Evolutionary conservation across 2,113 vertebrate species (phyloP).

Genomic region (Rissa tridactyla): DNA sequence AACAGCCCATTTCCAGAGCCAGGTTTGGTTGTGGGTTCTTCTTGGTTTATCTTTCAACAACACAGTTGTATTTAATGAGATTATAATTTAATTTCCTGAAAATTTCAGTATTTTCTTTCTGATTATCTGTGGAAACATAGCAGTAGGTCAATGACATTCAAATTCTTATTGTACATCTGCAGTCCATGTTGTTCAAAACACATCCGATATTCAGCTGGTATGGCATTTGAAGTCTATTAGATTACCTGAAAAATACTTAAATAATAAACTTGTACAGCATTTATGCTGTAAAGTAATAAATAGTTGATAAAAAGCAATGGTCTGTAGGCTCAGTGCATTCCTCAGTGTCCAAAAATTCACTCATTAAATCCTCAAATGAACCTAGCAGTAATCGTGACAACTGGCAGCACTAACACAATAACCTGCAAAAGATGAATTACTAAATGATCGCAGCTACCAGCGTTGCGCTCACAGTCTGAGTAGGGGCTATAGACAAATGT

Average conservation of each 20-base stretch:
- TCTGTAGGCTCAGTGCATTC: not conserved
- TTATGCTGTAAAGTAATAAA: not conserved
- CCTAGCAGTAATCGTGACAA: not conserved
- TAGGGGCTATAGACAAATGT: not conserved
- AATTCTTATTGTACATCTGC: not conserved
- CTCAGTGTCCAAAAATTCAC: not conserved
- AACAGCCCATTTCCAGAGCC: not conserved
- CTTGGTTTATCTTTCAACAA: not conserved
- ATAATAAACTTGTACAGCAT: not conserved
- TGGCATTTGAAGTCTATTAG: not conserved
- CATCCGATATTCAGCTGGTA: not conserved
- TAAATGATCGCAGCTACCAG: not conserved
- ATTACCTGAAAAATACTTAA: not conserved
- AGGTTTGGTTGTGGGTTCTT: not conserved
- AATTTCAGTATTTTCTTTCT: not conserved
- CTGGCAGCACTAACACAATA: slow-evolving; percentile 28
- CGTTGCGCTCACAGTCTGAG: not conserved
- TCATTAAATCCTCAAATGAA: slow-evolving; percentile 49
- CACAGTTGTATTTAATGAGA: not conserved
- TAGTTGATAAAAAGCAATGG: not conserved
- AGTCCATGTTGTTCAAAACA: not conserved
- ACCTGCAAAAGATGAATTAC: slow-evolving; percentile 17
- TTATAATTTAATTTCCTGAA: not conserved
- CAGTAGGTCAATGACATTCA: not conserved
- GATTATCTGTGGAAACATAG: not conserved